Evolutionary conservation across 2,888 invertebrate genomes (phyloP), one percentile per base, ranked within the genome.

Genomic region (Lasioglossum calceatum): DNA sequence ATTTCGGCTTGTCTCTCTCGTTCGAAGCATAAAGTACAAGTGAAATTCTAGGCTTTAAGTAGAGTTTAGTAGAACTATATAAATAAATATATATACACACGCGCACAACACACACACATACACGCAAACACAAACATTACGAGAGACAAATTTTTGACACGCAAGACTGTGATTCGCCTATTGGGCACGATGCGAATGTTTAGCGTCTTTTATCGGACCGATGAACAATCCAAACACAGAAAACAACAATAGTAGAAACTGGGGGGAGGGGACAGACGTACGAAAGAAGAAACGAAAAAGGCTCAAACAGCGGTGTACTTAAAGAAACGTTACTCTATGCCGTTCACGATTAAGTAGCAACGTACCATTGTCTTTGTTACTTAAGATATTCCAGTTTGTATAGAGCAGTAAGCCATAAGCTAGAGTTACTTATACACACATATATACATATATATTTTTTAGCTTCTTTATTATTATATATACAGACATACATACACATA

Each of bases 391-490:
- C 77, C 87, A 90, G 61, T 86, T 79, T 82, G 72, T 54, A 86
- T 88, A 89, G 87, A 87, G 88, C 91, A 89, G 91, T 93, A 92
- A 85, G 92, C 89, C 82, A 82, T 92, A 92, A 92, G 91, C 91
- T 93, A 93, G 91, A 91, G 81, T 85, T 85, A 92, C 91, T 54
- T 82, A 90, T 71, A 71, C 71, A 71, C 71, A 71, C 42, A 36
- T 67, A 71, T 42, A 71, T 85, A 92, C 91, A 72, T 82, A 90
- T 91, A 92, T 92, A 89, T 88, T 89, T 91, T 89, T 89, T 85
- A 87, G 87, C 83, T 81, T 90, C 82, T 82, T 89, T 78, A 42
- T 85, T 91, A 79, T 64, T n/a, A 58, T n/a, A 58, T 10, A 58
- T 12, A 58, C 58, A 58, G n/a, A 58, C 54, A 58, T 58, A 58